Evolutionary conservation across 2,113 vertebrate genomes (phyloP), one percentile per base, ranked within the genome.

Genomic region (Larimichthys polyactis): DNA sequence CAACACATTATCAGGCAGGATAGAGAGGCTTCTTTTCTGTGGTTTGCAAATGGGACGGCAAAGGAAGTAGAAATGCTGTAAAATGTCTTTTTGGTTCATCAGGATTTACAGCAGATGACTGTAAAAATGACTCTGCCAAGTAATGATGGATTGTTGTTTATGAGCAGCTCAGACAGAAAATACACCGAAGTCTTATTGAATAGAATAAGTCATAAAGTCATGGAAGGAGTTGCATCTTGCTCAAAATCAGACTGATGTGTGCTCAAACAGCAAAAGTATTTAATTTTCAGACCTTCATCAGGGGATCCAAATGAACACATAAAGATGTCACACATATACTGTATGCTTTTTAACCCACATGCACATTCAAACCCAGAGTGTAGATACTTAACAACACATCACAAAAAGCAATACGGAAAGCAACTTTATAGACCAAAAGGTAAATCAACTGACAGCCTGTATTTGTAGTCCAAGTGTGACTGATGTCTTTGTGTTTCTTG

Each of bases 1-100:
- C 66, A 75, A 54, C 55, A 79, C 60, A 59, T 76, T 83, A 72
- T 67, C 29, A 40, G 27, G 19, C 67, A 71, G 75, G 46, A 52
- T 51, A 66, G 40, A 0, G 32, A 60, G 43, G 48, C 12, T 14
- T 73, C 8, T 46, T 46, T 32, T 59, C 60, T 58, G 52, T 60
- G 71, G 69, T 70, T 59, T 78, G 43, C 36, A 66, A 81, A 81
- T 65, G 73, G 48, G 27, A 48, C 27, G 20, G 60, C 11, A 15
- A 14, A 51, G 58, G 74, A 88, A 75, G 65, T 43, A 48, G 57
- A 59, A 49, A 49, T 19, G 60, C 46, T 43, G 9, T 66, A 32
- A 70, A 79, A 65, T 51, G 3, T 60, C 8, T 11, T 66, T 1
- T 12, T 22, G 11, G 51, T 64, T 59, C 44, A 6, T 36, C 72